Base-by-base conservation (phyloP, 2,888 invertebrate species). In the Dinocampus coccinellae region DNA sequence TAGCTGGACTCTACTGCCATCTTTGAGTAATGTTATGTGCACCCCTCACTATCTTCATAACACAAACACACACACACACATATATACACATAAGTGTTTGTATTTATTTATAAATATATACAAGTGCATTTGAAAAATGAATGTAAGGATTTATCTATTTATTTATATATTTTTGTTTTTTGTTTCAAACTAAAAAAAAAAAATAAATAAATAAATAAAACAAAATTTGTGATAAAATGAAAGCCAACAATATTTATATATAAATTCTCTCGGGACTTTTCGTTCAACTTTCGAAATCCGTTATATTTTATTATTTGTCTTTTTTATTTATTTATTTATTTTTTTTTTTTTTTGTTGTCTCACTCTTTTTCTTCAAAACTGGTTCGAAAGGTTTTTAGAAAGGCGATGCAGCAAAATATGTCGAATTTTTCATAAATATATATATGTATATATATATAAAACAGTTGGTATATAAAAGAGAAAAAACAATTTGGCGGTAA, bases 21-120 rank as follows among this genome's bases (percentile, higher is more conserved):
- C 85, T 84, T 85, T 86, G 86, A 85, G 82, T 85, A 85, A 85
- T 85, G 82, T 83, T 79, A 80, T 73, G 76, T 16, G 80, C 81
- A 80, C 80, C 80, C 78, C 82, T 77, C 16, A 47, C n/a, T n/a
- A n/a, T 47, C 75, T 79, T 78, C 70, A 53, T 16, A 66, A 33
- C 65, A 52, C n/a, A n/a, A n/a, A n/a, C n/a, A n/a, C n/a, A n/a
- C n/a, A n/a, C n/a, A n/a, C n/a, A n/a, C n/a, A n/a, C n/a, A n/a
- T n/a, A 39, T 39, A n/a, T 39, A n/a, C n/a, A 11, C 4, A 11
- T 39, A 39, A n/a, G 39, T 39, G 2, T 39, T 39, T 39, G 9
- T 39, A 3, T 47, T 16, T 7, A 47, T 47, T 16, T 47, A 1
- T 3, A 4, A 16, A 33, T 29, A 20, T 33, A 33, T 13, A 20